Conservation (phyloP, 2,113 vertebrate genomes). For the Sylvilagus bachmani region DNA sequence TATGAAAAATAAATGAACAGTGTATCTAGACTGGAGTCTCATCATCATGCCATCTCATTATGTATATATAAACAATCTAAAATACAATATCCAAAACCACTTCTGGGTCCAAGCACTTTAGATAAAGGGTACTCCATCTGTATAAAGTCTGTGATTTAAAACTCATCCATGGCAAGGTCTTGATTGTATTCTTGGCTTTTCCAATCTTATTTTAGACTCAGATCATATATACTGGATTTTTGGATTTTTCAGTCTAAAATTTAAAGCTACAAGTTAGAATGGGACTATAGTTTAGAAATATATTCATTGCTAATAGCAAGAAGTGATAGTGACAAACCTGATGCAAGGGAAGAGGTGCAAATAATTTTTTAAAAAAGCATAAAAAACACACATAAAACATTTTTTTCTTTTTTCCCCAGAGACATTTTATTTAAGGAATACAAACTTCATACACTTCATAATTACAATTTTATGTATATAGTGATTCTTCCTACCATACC, state of each 20-base stretch:
- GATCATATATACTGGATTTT: neutral
- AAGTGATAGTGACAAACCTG: neutral
- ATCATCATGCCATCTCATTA: no score
- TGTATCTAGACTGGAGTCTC: no score
- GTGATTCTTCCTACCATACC: no score
- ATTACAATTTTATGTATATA: no score
- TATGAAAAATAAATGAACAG: no score
- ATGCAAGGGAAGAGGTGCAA: neutral
- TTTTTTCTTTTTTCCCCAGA: neutral
- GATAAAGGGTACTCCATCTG: no score
- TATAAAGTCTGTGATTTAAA: neutral
- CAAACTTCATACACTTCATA: no score
- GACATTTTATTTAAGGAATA: neutral
- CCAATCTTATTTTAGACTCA: constrained; percentile 11
- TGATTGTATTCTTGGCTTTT: neutral
- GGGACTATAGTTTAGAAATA: neutral
- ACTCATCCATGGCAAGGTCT: neutral
- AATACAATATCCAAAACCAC: no score
- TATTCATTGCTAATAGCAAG: neutral
- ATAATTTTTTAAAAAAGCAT: neutral
- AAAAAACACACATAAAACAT: neutral
- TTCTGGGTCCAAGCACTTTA: no score
- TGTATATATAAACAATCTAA: no score
- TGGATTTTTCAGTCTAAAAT: neutral
- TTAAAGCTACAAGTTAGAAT: neutral